These are phyloP conservation scores for Neuroterus valhalla DNA, from an alignment of 1,140 invertebrate species.

Conservation along the genomic window DNA sequence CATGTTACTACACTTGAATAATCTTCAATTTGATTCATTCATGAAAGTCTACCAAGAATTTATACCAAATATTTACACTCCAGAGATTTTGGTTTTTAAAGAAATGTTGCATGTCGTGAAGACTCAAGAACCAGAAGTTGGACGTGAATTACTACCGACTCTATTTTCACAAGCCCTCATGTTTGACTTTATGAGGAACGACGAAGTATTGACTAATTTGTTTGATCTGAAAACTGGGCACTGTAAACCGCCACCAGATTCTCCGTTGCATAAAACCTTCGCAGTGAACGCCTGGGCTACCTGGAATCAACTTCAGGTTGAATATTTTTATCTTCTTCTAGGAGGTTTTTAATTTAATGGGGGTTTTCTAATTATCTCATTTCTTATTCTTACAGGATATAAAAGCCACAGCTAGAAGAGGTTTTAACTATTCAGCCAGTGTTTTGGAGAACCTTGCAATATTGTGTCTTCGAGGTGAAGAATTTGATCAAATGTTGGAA, in stretches of 20 bases:
- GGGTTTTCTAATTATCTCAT: conserved; percentile 24
- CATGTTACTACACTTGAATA: conserved; percentile 76
- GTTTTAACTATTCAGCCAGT: conserved; percentile 21
- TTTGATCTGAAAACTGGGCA: conserved; percentile 45
- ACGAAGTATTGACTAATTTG: conserved; percentile 34
- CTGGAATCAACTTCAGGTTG: conserved; percentile 56
- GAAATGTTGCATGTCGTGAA: conserved; percentile 81
- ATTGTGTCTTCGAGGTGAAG: conserved; percentile 46
- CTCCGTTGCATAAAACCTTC: conserved; percentile 41
- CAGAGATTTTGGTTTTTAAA: conserved; percentile 83
- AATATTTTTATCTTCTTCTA: conserved; percentile 26
- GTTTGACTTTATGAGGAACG: conserved; percentile 75
- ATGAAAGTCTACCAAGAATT: conserved; percentile 83
- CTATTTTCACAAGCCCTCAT: conserved; percentile 86
- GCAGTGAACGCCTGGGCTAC: conserved; percentile 46
- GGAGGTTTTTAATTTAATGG: conserved; percentile 12
- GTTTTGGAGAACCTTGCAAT: conserved; percentile 42
- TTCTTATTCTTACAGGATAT: conserved; percentile 38
- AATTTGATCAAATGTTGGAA: conserved; percentile 45
- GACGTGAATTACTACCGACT: conserved; percentile 79
- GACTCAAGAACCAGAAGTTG: conserved; percentile 71
- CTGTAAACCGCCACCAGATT: conserved; percentile 55
- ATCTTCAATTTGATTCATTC: conserved; percentile 82
- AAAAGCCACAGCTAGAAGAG: conserved; percentile 10
- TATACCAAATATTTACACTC: conserved; percentile 87